Evolutionary conservation across 2,888 invertebrate genomes (phyloP).

Genomic region (Phanerotoma sp.): DNA sequence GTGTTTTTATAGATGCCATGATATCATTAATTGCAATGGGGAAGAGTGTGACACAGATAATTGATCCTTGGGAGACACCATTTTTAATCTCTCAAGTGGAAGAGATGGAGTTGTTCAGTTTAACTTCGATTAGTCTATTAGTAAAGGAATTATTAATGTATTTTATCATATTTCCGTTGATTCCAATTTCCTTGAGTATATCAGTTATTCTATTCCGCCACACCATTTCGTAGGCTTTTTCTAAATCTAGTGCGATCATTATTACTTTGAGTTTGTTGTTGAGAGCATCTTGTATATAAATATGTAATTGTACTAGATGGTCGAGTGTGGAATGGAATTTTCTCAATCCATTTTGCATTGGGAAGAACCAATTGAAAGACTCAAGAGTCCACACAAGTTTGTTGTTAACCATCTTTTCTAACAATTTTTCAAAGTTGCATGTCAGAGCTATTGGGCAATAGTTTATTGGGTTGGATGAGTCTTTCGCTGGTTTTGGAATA

Average conservation of each 20-base stretch:
- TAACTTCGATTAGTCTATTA: conserved; percentile 9
- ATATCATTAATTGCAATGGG: conserved; percentile 17
- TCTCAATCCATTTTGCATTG: conserved; percentile 8
- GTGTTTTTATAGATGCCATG: too few relatives aligned
- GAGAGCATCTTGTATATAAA: conserved; percentile 21
- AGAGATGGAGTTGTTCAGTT: neutral
- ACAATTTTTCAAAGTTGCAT: conserved; percentile 14
- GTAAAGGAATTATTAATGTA: conserved; percentile 13
- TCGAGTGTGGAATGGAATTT: conserved; percentile 4
- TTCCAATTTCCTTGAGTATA: neutral
- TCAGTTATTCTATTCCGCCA: conserved; percentile 3
- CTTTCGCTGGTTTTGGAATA: conserved; percentile 14
- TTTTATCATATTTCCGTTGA: conserved; percentile 7
- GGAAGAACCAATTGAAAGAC: neutral
- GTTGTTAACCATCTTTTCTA: conserved; percentile 18
- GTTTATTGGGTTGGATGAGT: conserved; percentile 13
- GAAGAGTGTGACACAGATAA: conserved; percentile 16
- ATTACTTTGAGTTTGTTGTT: conserved; percentile 21
- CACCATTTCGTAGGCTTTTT: conserved; percentile 13
- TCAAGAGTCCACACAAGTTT: conserved; percentile 9
- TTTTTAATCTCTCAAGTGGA: neutral
- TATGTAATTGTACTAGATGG: conserved; percentile 13
- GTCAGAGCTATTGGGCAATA: conserved; percentile 13
- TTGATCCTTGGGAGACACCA: conserved; percentile 16
- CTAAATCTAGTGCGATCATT: conserved; percentile 3